These are phyloP conservation scores for Gonioctena quinquepunctata DNA, from an alignment of 1,140 invertebrate species.

Conservation along the genomic window DNA sequence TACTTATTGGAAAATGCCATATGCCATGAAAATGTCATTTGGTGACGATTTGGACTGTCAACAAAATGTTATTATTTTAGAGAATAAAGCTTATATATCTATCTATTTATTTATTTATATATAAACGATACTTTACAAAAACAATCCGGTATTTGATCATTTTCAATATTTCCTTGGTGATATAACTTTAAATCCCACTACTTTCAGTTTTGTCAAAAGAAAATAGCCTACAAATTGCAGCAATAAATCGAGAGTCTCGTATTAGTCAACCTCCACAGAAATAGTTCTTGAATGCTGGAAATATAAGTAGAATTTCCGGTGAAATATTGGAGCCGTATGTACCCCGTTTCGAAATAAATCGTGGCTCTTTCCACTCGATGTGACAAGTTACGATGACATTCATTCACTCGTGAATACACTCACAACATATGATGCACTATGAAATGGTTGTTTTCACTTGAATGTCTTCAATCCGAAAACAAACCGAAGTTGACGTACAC, in stretches of 20 bases:
- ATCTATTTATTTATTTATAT: no score
- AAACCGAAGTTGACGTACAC: neutral
- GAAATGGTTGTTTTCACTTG: neutral
- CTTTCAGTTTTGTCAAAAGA: neutral
- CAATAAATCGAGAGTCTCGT: neutral
- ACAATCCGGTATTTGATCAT: no score
- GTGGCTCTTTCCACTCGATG: slow-evolving; percentile 3
- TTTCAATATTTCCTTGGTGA: no score
- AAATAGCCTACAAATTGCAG: neutral
- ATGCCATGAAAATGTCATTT: no score
- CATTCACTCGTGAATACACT: slow-evolving; percentile 7
- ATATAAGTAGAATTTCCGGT: neutral
- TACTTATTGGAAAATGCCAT: no score
- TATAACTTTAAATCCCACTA: no score
- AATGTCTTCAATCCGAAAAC: neutral
- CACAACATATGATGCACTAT: neutral
- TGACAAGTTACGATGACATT: slow-evolving; percentile 8
- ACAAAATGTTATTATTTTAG: no score
- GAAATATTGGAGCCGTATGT: slow-evolving; percentile 1
- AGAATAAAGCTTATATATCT: no score
- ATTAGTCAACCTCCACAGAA: neutral
- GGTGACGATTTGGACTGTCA: no score
- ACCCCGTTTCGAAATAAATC: neutral
- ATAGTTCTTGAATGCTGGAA: neutral
- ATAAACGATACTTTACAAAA: no score